Conservation (phyloP, 1,140 invertebrate species). For the Zaprionus kolodkinae region DNA sequence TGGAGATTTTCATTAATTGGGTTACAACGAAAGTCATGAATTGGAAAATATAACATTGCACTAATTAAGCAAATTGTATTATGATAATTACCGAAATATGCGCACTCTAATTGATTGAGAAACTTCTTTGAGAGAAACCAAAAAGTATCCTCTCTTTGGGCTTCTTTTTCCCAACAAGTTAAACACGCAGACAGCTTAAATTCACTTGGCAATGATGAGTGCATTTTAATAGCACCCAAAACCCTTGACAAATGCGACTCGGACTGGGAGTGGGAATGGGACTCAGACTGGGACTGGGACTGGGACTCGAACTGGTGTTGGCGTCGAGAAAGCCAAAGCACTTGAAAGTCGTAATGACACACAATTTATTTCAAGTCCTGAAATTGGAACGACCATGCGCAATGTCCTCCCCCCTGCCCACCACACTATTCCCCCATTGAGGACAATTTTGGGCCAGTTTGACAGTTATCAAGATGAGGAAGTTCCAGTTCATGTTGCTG, state of each 20-base stretch:
- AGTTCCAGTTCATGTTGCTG: constrained; percentile 45
- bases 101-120: neutral
- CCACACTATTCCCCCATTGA: constrained; percentile 14
- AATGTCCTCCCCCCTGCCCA: neutral
- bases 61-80: constrained; percentile 70
- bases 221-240: constrained; percentile 11
- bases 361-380: constrained; percentile 66
- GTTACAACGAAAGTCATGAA: constrained; percentile 67
- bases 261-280: neutral
- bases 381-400: constrained; percentile 52
- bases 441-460: constrained; percentile 31
- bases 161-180: neutral
- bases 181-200: constrained; percentile 6
- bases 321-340: constrained; percentile 21
- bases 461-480: constrained; percentile 42
- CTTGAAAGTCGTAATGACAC: constrained; percentile 68
- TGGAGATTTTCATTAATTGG: constrained; percentile 66
- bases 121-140: neutral
- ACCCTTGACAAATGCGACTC: constrained; percentile 32
- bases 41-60: constrained; percentile 46
- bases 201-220: constrained; percentile 8
- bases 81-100: constrained; percentile 59
- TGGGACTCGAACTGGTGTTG: neutral
- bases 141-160: neutral
- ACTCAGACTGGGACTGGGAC: neutral